Evolutionary conservation across 1,140 invertebrate genomes (phyloP), one percentile per base, ranked within the genome.

Genomic region (Drosophila arizonae): DNA sequence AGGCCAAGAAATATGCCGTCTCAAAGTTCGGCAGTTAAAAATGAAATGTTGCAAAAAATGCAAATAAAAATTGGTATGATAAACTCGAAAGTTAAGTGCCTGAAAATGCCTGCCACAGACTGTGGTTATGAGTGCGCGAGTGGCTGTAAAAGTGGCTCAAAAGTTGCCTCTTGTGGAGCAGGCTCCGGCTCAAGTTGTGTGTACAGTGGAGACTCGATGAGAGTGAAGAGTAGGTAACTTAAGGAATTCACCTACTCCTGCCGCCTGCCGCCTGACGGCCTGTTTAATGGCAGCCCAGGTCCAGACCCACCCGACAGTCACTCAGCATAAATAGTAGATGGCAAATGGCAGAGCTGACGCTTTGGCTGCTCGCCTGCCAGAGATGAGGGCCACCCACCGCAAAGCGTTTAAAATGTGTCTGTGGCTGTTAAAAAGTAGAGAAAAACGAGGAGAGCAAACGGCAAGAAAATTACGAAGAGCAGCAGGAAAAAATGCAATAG

Each of bases 41-140:
- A 79, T 72, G 69, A 79, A 72, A 76, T 76, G 76, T 78, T 72
- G 76, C 73, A 66, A 79, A 79, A 79, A 72, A 68, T 76, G 64
- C 64, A 65, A 73, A 73, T 77, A 60, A 72, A 76, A 76, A 76
- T 76, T 68, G 69, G 45, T 60, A 76, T 67, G 67, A 76, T 78
- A 69, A 72, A 67, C 39, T 76, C 52, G 13, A 72, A 76, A 76
- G 33, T 54, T 33, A 24, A 36, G 54, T 36, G 58, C 6, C 55
- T 36, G 24, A 28, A 26, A 30, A 30, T 62, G 46, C 15, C 24
- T 41, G 48, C 48, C 33, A 43, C 43, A 55, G 51, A 60, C 61
- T 70, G 69, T 54, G 63, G 73, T 61, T 72, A 76, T 63, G 64
- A 68, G 58, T 68, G 51, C 72, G 76, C 72, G 66, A 66, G 51